A percentile compares a stretch with the other conserved stretches of the same genome.
Conservation (phyloP, 2,797 vertebrate genomes). For the Eleutherodactylus coqui region DNA sequence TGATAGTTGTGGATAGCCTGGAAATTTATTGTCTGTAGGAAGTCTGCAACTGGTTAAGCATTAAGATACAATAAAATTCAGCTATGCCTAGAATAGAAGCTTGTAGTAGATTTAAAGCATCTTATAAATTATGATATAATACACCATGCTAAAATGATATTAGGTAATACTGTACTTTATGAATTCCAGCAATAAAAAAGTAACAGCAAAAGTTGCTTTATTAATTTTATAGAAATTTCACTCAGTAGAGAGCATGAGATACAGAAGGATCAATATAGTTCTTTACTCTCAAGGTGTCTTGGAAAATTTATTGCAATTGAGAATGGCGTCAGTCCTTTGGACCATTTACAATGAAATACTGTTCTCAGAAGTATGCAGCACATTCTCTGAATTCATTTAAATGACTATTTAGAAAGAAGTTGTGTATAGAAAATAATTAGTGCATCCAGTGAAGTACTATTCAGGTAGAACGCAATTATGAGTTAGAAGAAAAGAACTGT, state of each 20-base stretch:
- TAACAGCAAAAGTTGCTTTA: constrained; percentile 37
- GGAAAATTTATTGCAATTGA: constrained; percentile 53
- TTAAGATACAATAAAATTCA: not conserved
- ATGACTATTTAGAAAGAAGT: constrained; percentile 15
- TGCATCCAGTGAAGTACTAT: not conserved
- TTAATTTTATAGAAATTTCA: constrained; percentile 43
- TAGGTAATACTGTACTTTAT: not conserved
- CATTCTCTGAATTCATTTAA: constrained; percentile 18
- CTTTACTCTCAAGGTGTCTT: constrained; percentile 46
- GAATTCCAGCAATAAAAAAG: constrained; percentile 28
- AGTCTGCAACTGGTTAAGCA: too few species aligned
- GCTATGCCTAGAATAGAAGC: not conserved
- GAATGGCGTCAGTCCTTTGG: constrained; percentile 11
- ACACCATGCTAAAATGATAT: constrained; percentile 19
- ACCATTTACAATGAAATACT: constrained; percentile 18
- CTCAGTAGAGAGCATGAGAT: constrained; percentile 28
- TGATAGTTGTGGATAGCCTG: too few species aligned
- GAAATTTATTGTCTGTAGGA: too few species aligned
- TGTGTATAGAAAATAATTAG: constrained; percentile 13
- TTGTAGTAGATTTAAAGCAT: not conserved
- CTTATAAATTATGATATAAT: not conserved
- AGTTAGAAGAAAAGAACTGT: not conserved
- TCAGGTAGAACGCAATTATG: not conserved
- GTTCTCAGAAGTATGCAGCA: not conserved
- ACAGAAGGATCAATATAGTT: constrained; percentile 42